Base-by-base conservation (phyloP, 2,888 invertebrate species). In the Zhuqinia jingwanae region DNA sequence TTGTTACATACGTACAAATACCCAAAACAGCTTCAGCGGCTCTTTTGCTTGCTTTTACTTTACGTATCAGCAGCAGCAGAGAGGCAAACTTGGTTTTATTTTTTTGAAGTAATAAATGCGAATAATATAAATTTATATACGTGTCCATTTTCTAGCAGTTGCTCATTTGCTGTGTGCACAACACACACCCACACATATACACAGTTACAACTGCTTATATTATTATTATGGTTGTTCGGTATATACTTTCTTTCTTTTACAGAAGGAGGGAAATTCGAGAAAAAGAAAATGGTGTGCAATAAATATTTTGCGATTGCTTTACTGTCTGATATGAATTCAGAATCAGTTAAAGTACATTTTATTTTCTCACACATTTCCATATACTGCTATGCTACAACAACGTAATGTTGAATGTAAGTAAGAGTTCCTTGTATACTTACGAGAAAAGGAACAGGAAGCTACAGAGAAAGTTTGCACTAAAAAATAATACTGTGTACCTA, bases 291-390 rank as follows among this genome's bases (percentile, higher is more conserved):
- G 88, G 89, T 85, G 86, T 87, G 89, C 89, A 89, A 89, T 89
- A 89, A 89, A 89, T 89, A 89, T 89, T 89, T 89, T 83, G 88
- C 89, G 89, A 89, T 89, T 89, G 89, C 89, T 83, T 89, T 89
- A 82, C 89, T 89, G 87, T 89, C 89, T 89, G 89, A 89, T 89
- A 89, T 89, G 89, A 89, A 89, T 89, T 89, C 89, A 56, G 85
- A 89, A 89, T 89, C 88, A 88, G 88, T 85, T 82, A 76, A 77
- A 88, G 78, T 82, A 80, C 80, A 56, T 81, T 81, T 81, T 81
- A 81, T 85, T 85, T 87, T 83, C 80, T 77, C 77, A 73, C 77
- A 77, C 81, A 82, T 77, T 82, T 78, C 81, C 77, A 60, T 81
- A 68, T 30, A 68, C 65, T n/a, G n/a, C n/a, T n/a, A n/a, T n/a